These are phyloP conservation scores for Drosophila neutralis DNA, from an alignment of 2,888 invertebrate species.

Conservation along the genomic window DNA sequence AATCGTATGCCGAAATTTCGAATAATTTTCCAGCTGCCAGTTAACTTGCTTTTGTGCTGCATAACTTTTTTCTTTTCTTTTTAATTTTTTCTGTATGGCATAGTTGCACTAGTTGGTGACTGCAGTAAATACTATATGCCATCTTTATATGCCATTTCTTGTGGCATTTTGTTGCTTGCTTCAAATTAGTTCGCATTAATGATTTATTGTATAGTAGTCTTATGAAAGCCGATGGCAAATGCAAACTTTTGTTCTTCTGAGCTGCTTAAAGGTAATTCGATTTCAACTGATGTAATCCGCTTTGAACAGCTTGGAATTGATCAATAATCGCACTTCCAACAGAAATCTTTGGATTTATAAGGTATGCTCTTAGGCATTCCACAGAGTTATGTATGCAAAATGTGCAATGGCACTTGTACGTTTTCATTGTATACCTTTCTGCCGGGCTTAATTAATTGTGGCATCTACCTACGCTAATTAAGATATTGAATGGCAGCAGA, in stretches of 20 bases:
- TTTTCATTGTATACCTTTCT: conserved; percentile 39
- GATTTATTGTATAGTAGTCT: conserved; percentile 41
- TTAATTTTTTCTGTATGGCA: conserved; percentile 30
- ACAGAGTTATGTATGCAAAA: conserved; percentile 9
- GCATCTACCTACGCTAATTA: conserved; percentile 49
- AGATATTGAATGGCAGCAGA: conserved; percentile 38
- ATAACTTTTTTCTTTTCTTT: conserved; percentile 22
- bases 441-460: conserved; percentile 38
- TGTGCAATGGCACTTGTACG: conserved; percentile 43
- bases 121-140: neutral
- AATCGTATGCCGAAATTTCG: conserved; percentile 54
- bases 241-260: conserved; percentile 20
- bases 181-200: conserved; percentile 54
- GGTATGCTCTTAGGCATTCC: conserved; percentile 12
- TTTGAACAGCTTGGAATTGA: conserved; percentile 29
- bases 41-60: conserved; percentile 49
- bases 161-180: conserved; percentile 6
- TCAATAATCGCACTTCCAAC: conserved; percentile 50
- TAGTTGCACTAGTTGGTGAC: conserved; percentile 16
- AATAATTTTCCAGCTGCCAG: conserved; percentile 35
- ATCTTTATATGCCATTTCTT: conserved; percentile 5
- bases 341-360: conserved; percentile 10
- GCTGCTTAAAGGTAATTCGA: conserved; percentile 13
- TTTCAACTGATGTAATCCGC: conserved; percentile 29
- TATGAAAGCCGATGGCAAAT: neutral